Evolutionary conservation across 2,113 vertebrate genomes (phyloP), one percentile per base, ranked within the genome.

Genomic region (Nycticebus coucang): DNA sequence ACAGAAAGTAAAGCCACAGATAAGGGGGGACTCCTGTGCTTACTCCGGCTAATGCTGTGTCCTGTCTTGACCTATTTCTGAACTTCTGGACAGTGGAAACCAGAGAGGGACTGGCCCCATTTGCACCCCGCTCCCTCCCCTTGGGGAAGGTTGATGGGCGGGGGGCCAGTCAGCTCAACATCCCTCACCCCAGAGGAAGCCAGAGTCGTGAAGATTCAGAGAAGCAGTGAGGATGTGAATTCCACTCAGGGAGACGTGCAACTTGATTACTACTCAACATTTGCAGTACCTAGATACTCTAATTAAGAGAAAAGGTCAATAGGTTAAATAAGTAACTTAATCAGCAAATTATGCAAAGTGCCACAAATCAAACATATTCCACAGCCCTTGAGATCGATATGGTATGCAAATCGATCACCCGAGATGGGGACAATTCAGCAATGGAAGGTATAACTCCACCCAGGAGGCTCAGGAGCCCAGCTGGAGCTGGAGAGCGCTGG

Each of bases 251-350:
- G 96, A 97, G 96, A 87, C 14, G 94, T 60, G 97, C 89, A 86
- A 97, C 98, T 96, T 99, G 98, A 99, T 99, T 98, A 97, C 98
- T 85, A 98, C 98, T 98, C 98, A 98, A 98, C 98, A 98, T 98
- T 98, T 98, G 97, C 97, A 35, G 92, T 94, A 97, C 98, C 98
- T 97, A 98, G 98, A 97, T 90, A 98, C 96, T 97, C 98, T 98
- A 98, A 99, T 99, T 98, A 98, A 98, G 97, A 98, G 96, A 98
- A 99, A 99, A 99, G 98, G 98, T 99, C 98, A 99, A 99, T 98
- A 99, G 98, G 98, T 99, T 98, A 99, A 98, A 98, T 98, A 98
- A 98, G 98, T 98, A 98, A 98, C 98, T 98, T 98, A 99, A 99
- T 98, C 98, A 98, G 98, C 98, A 98, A 98, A 98, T 99, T 98